A percentile compares a stretch with the other conserved stretches of the same genome.
Evolutionary conservation across 2,888 invertebrate genomes (phyloP).

Genomic region (Pollenia labialis): DNA sequence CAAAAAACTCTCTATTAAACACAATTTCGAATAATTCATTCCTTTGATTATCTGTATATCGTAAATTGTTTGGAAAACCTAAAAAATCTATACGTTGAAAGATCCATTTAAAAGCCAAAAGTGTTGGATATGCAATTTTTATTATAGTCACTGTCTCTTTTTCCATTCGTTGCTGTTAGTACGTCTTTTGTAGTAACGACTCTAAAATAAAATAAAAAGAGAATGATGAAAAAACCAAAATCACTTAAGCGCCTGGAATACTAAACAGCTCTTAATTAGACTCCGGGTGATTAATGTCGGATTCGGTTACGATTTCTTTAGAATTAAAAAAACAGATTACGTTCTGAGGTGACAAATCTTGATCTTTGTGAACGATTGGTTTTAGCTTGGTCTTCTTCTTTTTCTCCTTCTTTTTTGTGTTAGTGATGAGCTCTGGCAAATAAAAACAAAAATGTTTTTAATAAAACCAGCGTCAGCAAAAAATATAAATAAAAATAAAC

Average conservation of each 20-base stretch:
- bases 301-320: constrained; percentile 77
- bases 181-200: constrained; percentile 6
- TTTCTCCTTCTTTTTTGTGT: background rate
- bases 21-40: background rate
- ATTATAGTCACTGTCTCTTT: constrained; percentile 3
- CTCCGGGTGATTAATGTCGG: constrained; percentile 75
- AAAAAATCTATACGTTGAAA: background rate
- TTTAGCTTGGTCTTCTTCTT: constrained; percentile 21
- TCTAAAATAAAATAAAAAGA: constrained; percentile 45
- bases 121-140: constrained; percentile 20
- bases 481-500: background rate
- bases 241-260: constrained; percentile 75
- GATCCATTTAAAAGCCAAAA: constrained; percentile 5
- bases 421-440: constrained; percentile 13
- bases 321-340: constrained; percentile 72
- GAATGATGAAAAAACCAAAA: constrained; percentile 29
- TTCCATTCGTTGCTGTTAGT: background rate
- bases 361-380: constrained; percentile 71
- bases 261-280: constrained; percentile 79
- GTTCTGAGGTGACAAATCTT: constrained; percentile 73
- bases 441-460: constrained; percentile 22
- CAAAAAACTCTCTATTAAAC: too few relatives aligned
- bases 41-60: background rate
- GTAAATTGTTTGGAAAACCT: background rate
- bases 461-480: constrained; percentile 40